Evolutionary conservation across 2,113 vertebrate genomes (phyloP).

Genomic region (Tonatia bakeri): DNA sequence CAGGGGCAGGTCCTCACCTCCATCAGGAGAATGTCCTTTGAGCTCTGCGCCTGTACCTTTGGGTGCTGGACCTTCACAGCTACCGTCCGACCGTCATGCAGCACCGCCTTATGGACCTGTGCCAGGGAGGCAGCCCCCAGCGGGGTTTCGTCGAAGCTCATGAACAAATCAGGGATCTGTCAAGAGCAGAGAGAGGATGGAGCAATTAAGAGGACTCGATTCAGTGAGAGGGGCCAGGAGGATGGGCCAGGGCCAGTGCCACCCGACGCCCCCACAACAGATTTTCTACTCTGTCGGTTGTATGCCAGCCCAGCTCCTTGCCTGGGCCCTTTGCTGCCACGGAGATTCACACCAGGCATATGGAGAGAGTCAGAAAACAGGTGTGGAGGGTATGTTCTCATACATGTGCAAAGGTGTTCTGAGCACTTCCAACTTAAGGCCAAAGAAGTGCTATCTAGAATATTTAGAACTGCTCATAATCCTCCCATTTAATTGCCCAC

Average conservation of each 20-base stretch:
- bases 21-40: constrained; percentile 94
- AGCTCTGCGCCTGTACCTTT: constrained; percentile 93
- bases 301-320: background rate
- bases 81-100: constrained; percentile 92
- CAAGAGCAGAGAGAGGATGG: constrained; percentile 50
- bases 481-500: background rate
- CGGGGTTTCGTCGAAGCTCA: constrained; percentile 91
- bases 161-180: constrained; percentile 92
- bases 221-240: background rate
- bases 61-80: constrained; percentile 98
- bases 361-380: background rate
- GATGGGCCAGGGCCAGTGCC: background rate
- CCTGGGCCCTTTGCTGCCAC: background rate
- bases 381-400: fast-evolving
- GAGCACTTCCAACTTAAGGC: background rate
- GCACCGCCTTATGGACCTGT: constrained; percentile 97
- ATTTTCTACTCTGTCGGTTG: background rate
- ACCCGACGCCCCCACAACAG: fast-evolving
- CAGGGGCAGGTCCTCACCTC: constrained; percentile 84
- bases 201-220: background rate
- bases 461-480: background rate
- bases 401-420: background rate
- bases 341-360: background rate
- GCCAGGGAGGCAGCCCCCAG: constrained; percentile 95
- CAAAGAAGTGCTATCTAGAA: background rate